phyloP scores from a whole-genome alignment of 2,113 vertebrate genomes.

The Zosterops hypoxanthus region DNA sequence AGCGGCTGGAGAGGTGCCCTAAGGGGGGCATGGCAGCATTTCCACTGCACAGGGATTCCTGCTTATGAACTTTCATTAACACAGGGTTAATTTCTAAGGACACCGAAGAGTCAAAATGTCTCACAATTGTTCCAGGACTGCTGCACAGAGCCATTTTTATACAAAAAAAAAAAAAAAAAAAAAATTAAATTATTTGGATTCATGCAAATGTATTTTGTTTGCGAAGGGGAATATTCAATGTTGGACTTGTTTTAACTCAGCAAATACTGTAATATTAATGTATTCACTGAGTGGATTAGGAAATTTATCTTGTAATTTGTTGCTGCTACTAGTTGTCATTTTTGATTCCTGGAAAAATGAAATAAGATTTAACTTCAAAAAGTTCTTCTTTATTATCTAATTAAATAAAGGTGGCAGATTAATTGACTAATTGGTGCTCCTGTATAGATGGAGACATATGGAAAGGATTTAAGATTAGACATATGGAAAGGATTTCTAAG shows the following conservation, averaged over 20 bases:
- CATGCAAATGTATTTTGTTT: conserved; percentile 52
- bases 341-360: conserved; percentile 40
- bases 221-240: conserved; percentile 51
- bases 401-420: conserved; percentile 71
- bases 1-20: conserved; percentile 2
- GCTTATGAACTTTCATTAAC: conserved; percentile 60
- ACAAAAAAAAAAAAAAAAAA: background rate
- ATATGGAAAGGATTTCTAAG: conserved; percentile 73
- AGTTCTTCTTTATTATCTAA: conserved; percentile 67
- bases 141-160: background rate
- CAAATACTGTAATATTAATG: conserved; percentile 67
- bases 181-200: background rate
- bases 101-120: conserved; percentile 43
- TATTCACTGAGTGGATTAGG: conserved; percentile 63
- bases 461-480: conserved; percentile 69
- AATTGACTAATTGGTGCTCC: conserved; percentile 68
- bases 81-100: conserved; percentile 61
- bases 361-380: conserved; percentile 61
- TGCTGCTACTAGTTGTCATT: conserved; percentile 61
- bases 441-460: conserved; percentile 68
- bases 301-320: conserved; percentile 70
- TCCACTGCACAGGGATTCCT: conserved; percentile 16
- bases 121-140: conserved; percentile 13
- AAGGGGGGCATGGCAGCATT: conserved; percentile 26
- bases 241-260: conserved; percentile 59